Conservation (phyloP, 2,888 invertebrate species). For the Ormia ochracea region DNA sequence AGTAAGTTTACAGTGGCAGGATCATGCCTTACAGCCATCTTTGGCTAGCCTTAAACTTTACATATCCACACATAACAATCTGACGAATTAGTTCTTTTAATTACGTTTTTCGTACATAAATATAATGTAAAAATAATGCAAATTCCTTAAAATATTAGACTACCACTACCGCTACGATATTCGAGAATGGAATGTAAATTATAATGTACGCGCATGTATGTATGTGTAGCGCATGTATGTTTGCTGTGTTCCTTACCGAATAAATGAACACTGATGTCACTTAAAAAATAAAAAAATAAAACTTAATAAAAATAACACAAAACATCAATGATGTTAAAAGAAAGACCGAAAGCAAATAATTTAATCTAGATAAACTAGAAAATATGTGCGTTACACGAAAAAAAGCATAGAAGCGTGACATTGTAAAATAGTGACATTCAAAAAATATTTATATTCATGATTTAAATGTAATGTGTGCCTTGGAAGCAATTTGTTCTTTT, state of each 20-base stretch:
- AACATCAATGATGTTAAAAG: slow-evolving; percentile 7
- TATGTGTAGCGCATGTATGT: slow-evolving; percentile 13
- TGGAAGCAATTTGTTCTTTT: no score
- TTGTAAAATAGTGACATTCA: slow-evolving; percentile 37
- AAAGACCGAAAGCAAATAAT: background rate
- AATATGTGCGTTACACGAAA: background rate
- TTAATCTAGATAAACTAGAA: slow-evolving; percentile 2
- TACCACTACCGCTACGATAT: slow-evolving; percentile 2
- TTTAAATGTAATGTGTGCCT: slow-evolving; percentile 23
- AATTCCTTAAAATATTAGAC: slow-evolving; percentile 47
- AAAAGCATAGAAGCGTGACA: slow-evolving; percentile 44
- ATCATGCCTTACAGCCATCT: no score
- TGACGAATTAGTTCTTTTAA: slow-evolving; percentile 13
- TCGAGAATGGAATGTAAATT: slow-evolving; percentile 42
- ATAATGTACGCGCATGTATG: background rate
- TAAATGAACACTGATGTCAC: slow-evolving; percentile 39
- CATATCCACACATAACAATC: background rate
- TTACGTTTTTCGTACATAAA: background rate
- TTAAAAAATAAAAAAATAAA: slow-evolving; percentile 17
- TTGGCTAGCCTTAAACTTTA: background rate
- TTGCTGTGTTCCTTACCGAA: background rate
- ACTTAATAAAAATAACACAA: slow-evolving; percentile 17
- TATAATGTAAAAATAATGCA: slow-evolving; percentile 54
- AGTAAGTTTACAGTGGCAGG: no score
- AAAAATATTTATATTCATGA: slow-evolving; percentile 38